Percentiles rank a stretch among this genome's conserved stretches.
These are phyloP conservation scores for Blastomussa wellsi DNA, from an alignment of 92 coral and sea anemone genomes.

Conservation along the genomic window DNA sequence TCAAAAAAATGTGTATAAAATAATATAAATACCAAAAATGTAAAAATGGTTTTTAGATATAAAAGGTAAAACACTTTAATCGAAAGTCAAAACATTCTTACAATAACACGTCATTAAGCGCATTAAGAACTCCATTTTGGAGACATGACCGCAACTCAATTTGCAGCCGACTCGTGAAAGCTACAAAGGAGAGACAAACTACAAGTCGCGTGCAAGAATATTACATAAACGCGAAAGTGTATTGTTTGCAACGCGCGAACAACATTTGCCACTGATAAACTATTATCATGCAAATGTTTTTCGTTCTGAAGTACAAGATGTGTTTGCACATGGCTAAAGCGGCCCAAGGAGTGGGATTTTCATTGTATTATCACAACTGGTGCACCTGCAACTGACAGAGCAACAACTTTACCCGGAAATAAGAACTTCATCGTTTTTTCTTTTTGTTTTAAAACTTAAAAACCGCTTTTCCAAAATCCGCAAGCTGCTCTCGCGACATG, in stretches of 20 bases:
- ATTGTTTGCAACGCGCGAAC: constrained; percentile 1
- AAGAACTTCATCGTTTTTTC: not conserved
- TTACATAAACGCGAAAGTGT: constrained; percentile 18
- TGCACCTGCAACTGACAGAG: constrained; percentile 15
- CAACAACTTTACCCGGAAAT: constrained; percentile 8
- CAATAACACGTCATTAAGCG: constrained; percentile 26
- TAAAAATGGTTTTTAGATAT: not conserved
- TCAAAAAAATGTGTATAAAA: not conserved
- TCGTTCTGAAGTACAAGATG: not conserved
- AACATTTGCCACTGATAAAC: constrained; percentile 25
- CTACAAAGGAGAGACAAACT: not conserved
- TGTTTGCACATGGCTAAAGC: constrained; percentile 11
- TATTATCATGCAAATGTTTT: constrained; percentile 38
- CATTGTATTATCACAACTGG: not conserved
- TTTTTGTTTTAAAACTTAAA: constrained; percentile 4
- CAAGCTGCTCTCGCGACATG: not conserved
- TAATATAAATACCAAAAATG: not conserved
- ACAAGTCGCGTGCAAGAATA: not conserved
- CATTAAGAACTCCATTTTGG: constrained; percentile 3
- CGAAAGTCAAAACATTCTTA: constrained; percentile 37
- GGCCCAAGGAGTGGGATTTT: not conserved
- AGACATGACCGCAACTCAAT: not conserved
- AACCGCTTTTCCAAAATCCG: not conserved
- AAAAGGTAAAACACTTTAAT: constrained; percentile 40
- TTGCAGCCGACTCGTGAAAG: not conserved